Base-by-base conservation (phyloP, 2,888 invertebrate species). In the Polydrusus cervinus region DNA sequence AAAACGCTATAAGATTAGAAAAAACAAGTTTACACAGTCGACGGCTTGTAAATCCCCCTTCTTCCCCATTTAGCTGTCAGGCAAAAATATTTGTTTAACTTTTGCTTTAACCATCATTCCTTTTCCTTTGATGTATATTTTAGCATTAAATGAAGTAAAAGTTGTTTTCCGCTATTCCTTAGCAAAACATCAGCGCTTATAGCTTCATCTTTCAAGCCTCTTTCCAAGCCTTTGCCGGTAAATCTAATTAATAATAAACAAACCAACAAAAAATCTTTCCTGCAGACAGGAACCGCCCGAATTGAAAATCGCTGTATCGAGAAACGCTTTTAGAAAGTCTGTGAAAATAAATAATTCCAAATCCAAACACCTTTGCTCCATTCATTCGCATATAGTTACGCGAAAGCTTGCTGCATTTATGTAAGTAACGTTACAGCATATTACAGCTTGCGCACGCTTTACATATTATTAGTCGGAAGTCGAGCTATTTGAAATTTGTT, bases 361-460 rank as follows among this genome's bases (percentile, higher is more conserved):
- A 3, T 61, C 53, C 53, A 40, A 67, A 60, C 49, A 16, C 49
- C 69, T 34, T 70, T 51, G 70, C 18, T 62, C 40, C 40, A 51
- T 61, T 70, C 51, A 45, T 47, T 61, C 62, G 51, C 62, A 62
- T 51, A 70, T 70, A n/a, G n/a, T 51, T 62, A 40, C 55, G 25
- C 43, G 53, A 64, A 45, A 55, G 71, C 64, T 16, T 0, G 38
- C 34, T 51, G 47, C 62, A 53, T 71, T 64, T 64, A 71, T 64
- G 71, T 64, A 71, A 64, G 71, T 64, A 71, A 71, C 53, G 71
- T 71, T 64, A 64, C 51, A 71, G 71, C 51, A 71, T 64, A 64
- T 71, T 64, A 64, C 40, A 71, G 71, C 40, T 70, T 64, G 71
- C 53, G 30, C 71, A 71, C 64, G 71, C 43, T 55, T 30, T 47